phyloP scores from a whole-genome alignment of 2,113 vertebrate species.

The Corvus cornix region DNA sequence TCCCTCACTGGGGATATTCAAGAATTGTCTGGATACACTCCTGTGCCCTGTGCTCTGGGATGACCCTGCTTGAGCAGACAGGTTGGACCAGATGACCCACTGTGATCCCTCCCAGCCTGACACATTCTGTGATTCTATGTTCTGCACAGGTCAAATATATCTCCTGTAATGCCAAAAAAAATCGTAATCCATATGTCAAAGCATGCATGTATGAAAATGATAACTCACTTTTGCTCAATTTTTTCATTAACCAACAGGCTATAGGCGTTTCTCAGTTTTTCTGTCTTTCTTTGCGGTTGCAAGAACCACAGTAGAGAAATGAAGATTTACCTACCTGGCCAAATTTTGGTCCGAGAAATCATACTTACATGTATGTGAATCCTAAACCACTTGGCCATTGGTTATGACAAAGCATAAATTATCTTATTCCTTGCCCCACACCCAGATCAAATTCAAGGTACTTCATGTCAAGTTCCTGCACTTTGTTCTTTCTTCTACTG shows the following conservation, averaged over 20 bases:
- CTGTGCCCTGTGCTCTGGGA: neutral
- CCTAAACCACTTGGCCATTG: neutral
- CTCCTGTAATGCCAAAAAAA: neutral
- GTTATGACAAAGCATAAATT: neutral
- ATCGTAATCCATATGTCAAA: neutral
- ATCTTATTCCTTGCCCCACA: neutral
- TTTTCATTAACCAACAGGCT: neutral
- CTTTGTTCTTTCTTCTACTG: neutral
- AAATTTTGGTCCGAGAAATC: neutral
- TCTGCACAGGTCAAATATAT: neutral
- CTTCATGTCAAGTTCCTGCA: neutral
- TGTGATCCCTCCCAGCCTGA: too few relatives aligned
- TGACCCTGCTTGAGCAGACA: neutral
- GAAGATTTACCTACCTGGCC: neutral
- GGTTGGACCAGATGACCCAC: accelerated
- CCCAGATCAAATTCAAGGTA: neutral
- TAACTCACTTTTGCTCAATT: neutral
- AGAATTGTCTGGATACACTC: neutral
- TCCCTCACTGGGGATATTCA: neutral
- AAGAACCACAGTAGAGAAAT: neutral
- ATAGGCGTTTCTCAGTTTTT: neutral
- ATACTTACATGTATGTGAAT: neutral
- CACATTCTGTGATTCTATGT: neutral
- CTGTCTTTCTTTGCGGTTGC: neutral
- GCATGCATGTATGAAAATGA: neutral